A percentile compares a stretch with the other conserved stretches of the same genome.
Evolutionary conservation across 1,140 invertebrate species (phyloP).

Genomic region (Drosophila paulistorum): DNA sequence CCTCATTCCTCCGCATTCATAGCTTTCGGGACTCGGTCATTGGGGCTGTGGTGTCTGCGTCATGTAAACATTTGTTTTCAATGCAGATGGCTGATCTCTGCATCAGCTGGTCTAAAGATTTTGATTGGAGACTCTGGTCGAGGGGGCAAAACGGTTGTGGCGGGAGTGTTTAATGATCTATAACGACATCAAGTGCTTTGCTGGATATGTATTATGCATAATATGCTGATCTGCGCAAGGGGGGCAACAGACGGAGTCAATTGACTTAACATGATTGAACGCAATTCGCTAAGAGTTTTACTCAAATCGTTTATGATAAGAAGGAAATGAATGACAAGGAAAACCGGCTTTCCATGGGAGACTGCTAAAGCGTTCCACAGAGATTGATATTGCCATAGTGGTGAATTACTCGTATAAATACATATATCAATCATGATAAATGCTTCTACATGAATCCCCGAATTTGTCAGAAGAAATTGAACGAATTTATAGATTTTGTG

Average conservation of each 20-base stretch:
- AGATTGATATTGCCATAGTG: not conserved
- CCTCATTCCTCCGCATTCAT: slow-evolving; percentile 14
- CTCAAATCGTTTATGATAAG: slow-evolving; percentile 68
- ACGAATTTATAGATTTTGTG: no score
- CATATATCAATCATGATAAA: not conserved
- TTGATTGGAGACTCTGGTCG: no score
- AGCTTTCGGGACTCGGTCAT: slow-evolving; percentile 24
- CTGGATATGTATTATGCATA: slow-evolving; percentile 7
- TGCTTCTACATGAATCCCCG: not conserved
- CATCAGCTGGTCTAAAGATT: slow-evolving; percentile 1
- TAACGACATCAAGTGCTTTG: slow-evolving; percentile 15
- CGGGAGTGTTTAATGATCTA: not conserved
- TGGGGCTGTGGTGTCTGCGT: slow-evolving; percentile 16
- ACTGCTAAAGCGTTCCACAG: not conserved
- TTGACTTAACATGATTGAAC: slow-evolving; percentile 47
- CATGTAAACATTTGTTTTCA: not conserved
- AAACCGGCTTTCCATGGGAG: slow-evolving; percentile 14
- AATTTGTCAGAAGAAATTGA: not conserved
- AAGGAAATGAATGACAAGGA: slow-evolving; percentile 10
- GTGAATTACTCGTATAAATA: not conserved
- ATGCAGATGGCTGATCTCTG: slow-evolving; percentile 9
- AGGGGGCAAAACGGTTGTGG: not conserved
- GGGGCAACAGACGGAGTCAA: slow-evolving; percentile 4
- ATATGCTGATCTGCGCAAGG: not conserved
- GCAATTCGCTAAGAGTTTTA: slow-evolving; percentile 38